These are phyloP conservation scores for Drosophila multiciliata DNA, from an alignment of 2,888 invertebrate species.

Conservation along the genomic window DNA sequence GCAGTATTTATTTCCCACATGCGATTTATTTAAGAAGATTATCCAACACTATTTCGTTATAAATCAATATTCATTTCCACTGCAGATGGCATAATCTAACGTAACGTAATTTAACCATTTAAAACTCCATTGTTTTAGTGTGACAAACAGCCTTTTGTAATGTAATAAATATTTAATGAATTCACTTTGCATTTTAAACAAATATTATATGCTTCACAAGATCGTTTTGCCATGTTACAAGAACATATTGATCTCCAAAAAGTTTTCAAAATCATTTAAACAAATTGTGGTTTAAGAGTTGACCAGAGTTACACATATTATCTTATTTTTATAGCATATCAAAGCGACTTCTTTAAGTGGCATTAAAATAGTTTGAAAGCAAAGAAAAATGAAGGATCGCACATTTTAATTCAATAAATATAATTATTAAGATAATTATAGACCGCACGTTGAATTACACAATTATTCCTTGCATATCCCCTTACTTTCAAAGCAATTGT, in stretches of 20 bases:
- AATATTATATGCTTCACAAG: too few relatives aligned
- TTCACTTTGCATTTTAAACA: neutral
- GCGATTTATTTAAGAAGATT: neutral
- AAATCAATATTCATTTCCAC: conserved; percentile 39
- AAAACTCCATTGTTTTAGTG: conserved; percentile 18
- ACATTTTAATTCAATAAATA: neutral
- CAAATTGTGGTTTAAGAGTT: neutral
- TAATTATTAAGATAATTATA: conserved; percentile 3
- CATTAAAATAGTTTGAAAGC: too few relatives aligned
- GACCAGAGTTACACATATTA: neutral
- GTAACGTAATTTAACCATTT: conserved; percentile 15
- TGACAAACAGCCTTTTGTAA: conserved; percentile 30
- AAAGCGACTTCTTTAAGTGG: neutral
- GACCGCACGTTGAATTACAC: neutral
- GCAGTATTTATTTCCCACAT: neutral
- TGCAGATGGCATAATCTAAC: conserved; percentile 45
- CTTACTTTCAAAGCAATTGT: conserved; percentile 50
- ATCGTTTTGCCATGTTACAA: neutral
- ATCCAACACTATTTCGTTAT: neutral
- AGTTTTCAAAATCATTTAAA: too few relatives aligned
- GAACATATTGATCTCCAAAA: neutral
- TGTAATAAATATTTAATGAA: neutral
- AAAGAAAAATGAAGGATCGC: neutral
- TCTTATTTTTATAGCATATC: neutral
- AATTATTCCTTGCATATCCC: conserved; percentile 56